Base-by-base conservation (phyloP, 2,113 vertebrate genomes). In the Collichthys lucidus region DNA sequence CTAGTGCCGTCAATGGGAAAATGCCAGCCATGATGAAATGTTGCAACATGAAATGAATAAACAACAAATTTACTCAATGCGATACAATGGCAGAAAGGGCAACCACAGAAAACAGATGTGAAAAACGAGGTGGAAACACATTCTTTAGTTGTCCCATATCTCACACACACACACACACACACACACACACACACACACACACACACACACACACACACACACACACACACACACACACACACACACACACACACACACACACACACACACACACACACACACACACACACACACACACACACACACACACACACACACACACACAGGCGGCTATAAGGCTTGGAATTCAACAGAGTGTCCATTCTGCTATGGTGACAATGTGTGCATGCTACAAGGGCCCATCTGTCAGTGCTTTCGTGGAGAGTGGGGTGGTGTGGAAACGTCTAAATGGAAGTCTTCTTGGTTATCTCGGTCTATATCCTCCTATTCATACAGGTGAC, bases 81-180 rank as follows among this genome's bases (percentile, higher is more conserved):
- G 56, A 79, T 11, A 73, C 61, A 70, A 71, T 53, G 68, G 49
- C 31, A 65, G 11, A 77, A 55, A 66, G 49, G 44, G 79, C 20
- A 3, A 74, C 22, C 65, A 86, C 31, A 80, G 59, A 85, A 53
- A 40, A 64, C 7, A 81, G 60, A 76, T 76, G 69, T 31, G 31
- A 74, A 61, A 60, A 76, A 61, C 1, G 4, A 65, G 59, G 64
- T 47, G 59, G 74, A 83, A 84, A 80, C 69, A 82, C 42, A 66
- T 83, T 86, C 63, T 22, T 79, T 82, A 80, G 83, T 79, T 83
- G 71, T 68, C 62, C 72, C 66, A 80, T 55, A 66, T 82, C 74
- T 60, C 66, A 65, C 57, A 61, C 40, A 31, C 22, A 57, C 29
- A 29, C 29, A 29, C 29, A 29, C 29, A 29, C 29, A 29, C 29